Conservation (phyloP, 1,140 invertebrate species). For the Drosophila mayri region DNA sequence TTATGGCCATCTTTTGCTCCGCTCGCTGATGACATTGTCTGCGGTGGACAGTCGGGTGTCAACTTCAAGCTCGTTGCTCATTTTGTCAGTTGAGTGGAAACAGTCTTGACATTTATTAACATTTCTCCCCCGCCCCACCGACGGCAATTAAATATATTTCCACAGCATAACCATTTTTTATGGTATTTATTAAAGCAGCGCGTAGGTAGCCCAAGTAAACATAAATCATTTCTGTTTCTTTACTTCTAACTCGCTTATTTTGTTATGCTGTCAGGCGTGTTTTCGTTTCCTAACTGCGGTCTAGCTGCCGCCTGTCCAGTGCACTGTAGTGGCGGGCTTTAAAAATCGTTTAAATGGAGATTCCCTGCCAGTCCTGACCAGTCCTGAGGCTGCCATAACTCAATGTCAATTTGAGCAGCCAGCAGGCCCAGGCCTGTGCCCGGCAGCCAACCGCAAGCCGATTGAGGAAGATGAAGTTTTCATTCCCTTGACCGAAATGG, state of each 20-base stretch:
- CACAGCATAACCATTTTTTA: slow-evolving; percentile 28
- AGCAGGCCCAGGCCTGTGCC: slow-evolving; percentile 19
- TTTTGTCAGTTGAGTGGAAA: slow-evolving; percentile 73
- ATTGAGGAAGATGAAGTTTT: slow-evolving; percentile 60
- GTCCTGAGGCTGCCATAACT: slow-evolving; percentile 65
- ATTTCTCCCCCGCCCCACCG: slow-evolving; percentile 40
- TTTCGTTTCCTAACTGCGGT: slow-evolving; percentile 33
- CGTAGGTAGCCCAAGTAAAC: slow-evolving; percentile 57
- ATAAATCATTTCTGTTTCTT: slow-evolving; percentile 67
- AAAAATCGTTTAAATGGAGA: slow-evolving; percentile 50
- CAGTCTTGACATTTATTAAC: slow-evolving; percentile 80
- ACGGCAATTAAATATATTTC: slow-evolving; percentile 70
- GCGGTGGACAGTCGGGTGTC: slow-evolving; percentile 50
- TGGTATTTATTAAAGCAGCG: slow-evolving; percentile 58
- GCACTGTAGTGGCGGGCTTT: slow-evolving; percentile 26
- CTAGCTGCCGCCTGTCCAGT: slow-evolving; percentile 10
- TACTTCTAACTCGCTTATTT: slow-evolving; percentile 17
- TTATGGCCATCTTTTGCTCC: slow-evolving; percentile 2
- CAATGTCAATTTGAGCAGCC: slow-evolving; percentile 67
- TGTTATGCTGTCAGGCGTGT: slow-evolving; percentile 19
- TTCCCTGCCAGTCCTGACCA: slow-evolving; percentile 40
- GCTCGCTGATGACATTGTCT: slow-evolving; percentile 39
- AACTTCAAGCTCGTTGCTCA: slow-evolving; percentile 62
- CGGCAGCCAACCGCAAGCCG: slow-evolving; percentile 58
- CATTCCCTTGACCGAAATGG: slow-evolving; percentile 51